These are phyloP conservation scores for Serilophus lunatus DNA, from an alignment of 2,113 vertebrate species.

Conservation along the genomic window DNA sequence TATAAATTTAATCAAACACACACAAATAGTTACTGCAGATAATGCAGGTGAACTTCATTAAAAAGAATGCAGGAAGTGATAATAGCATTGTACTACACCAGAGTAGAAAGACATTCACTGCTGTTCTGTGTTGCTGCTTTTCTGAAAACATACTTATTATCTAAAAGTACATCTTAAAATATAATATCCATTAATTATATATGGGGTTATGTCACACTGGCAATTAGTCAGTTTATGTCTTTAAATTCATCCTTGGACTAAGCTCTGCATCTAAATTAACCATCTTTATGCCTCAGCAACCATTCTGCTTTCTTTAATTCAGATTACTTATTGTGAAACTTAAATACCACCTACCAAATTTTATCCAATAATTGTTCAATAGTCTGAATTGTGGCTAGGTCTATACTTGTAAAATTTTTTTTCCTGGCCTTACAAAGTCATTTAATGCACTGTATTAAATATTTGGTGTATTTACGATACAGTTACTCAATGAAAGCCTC, in stretches of 20 bases:
- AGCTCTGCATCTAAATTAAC: not conserved
- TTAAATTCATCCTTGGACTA: not conserved
- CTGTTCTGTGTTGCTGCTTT: not conserved
- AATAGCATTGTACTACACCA: not conserved
- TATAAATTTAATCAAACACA: not conserved
- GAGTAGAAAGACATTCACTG: not conserved
- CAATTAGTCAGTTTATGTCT: not conserved
- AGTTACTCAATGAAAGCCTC: not conserved
- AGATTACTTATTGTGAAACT: not conserved
- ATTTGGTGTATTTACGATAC: not conserved
- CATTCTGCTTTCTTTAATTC: not conserved
- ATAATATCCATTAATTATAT: not conserved
- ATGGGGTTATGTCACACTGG: not conserved
- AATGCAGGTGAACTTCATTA: conserved; percentile 10
- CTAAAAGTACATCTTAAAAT: not conserved
- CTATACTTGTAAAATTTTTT: not conserved
- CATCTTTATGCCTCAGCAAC: not conserved
- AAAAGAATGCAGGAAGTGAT: not conserved
- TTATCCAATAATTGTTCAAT: not conserved
- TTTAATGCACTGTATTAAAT: not conserved
- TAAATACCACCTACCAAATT: not conserved
- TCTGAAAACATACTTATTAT: not conserved
- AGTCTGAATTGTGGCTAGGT: not conserved
- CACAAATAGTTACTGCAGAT: not conserved
- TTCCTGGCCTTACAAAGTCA: not conserved